phyloP scores from a whole-genome alignment of 2,888 invertebrate genomes.

The Rhamphomyia laevipes region DNA sequence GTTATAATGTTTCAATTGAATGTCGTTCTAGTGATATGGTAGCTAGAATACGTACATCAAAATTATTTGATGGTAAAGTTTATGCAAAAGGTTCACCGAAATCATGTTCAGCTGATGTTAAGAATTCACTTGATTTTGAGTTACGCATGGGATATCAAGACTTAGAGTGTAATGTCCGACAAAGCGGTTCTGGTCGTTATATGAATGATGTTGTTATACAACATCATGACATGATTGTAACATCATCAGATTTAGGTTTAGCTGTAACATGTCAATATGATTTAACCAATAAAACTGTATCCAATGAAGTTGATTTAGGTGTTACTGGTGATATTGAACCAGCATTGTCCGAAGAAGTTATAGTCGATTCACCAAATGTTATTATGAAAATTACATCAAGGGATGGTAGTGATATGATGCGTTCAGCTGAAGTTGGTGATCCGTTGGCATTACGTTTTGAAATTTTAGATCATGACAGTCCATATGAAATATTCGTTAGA shows the following conservation, averaged over 20 bases:
- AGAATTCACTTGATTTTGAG: conserved; percentile 80
- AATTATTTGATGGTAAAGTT: conserved; percentile 85
- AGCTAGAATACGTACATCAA: conserved; percentile 81
- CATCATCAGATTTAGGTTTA: conserved; percentile 81
- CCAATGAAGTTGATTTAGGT: conserved; percentile 79
- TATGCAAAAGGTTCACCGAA: conserved; percentile 91
- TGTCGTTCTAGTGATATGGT: conserved; percentile 89
- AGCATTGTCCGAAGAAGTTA: conserved; percentile 76
- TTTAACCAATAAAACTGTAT: conserved; percentile 83
- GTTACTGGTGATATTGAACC: conserved; percentile 78
- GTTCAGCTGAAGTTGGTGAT: conserved; percentile 85
- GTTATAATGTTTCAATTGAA: conserved; percentile 89
- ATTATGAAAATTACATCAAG: conserved; percentile 86
- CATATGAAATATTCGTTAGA: conserved; percentile 90
- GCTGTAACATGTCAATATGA: conserved; percentile 90
- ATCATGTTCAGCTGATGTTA: conserved; percentile 81
- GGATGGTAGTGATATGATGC: conserved; percentile 70
- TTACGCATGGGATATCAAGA: conserved; percentile 86
- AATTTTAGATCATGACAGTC: conserved; percentile 83
- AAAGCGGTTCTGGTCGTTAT: conserved; percentile 73
- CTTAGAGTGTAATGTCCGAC: conserved; percentile 83
- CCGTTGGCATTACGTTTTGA: conserved; percentile 83
- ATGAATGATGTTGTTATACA: conserved; percentile 87
- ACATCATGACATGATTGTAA: conserved; percentile 89
- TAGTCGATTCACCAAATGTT: conserved; percentile 89